Percentiles rank a stretch among this genome's conserved stretches.
Conservation (phyloP, 2,113 vertebrate genomes). For the Aegotheles bennettii region DNA sequence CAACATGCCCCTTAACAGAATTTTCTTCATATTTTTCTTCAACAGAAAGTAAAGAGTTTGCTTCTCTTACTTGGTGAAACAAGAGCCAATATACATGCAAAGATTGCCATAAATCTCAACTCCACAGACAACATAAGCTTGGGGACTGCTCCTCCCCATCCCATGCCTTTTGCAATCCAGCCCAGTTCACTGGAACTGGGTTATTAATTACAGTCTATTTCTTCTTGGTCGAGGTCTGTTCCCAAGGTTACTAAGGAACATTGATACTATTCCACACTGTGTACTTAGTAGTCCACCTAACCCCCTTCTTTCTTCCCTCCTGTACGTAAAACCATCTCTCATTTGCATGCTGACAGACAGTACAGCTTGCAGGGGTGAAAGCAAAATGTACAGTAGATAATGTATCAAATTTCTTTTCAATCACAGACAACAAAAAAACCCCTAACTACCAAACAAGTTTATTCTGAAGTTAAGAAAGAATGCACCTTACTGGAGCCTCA, state of each 20-base stretch:
- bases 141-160: background rate
- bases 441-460: background rate
- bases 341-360: constrained; percentile 2
- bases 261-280: background rate
- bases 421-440: background rate
- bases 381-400: background rate
- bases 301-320: background rate
- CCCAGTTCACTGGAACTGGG: background rate
- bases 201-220: background rate
- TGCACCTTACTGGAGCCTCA: constrained; percentile 46
- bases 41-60: background rate
- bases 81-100: background rate
- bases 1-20: background rate
- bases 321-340: background rate
- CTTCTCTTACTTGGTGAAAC: background rate
- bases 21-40: background rate
- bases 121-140: background rate
- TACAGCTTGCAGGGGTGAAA: constrained; percentile 16
- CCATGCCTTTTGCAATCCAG: background rate
- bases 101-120: background rate
- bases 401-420: background rate
- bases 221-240: background rate
- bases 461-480: background rate
- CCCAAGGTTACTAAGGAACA: background rate
- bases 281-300: background rate